Conservation (phyloP, 2,888 invertebrate species). For the Falcaria lacertinaria region DNA sequence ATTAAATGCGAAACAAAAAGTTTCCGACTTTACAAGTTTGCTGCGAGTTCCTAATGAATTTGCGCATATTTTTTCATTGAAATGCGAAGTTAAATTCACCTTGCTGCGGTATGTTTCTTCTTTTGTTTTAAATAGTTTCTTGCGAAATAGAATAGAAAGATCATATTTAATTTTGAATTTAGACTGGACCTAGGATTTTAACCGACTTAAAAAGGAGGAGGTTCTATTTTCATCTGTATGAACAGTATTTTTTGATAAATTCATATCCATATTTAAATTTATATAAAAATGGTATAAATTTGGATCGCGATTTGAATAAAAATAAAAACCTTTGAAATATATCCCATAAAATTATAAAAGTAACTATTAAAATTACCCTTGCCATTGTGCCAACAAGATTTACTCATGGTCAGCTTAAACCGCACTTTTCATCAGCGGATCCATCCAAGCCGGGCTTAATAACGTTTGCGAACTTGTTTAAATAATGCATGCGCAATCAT, state of each 20-base stretch:
- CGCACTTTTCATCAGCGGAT: conserved; percentile 17
- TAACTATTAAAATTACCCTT: conserved; percentile 6
- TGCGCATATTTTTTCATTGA: background rate
- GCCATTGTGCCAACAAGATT: conserved; percentile 12
- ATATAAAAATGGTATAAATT: too few species aligned
- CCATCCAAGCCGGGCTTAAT: conserved; percentile 13
- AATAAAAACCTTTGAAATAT: background rate
- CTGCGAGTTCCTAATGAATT: background rate
- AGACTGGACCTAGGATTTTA: too few species aligned
- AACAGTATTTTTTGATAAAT: too few species aligned
- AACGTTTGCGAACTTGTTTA: conserved; percentile 15
- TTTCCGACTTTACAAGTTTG: background rate
- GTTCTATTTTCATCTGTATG: too few species aligned
- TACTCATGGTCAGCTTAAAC: conserved; percentile 14
- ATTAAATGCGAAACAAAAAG: background rate
- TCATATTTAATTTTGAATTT: too few species aligned
- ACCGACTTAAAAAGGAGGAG: too few species aligned
- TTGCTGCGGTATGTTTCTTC: background rate
- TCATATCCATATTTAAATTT: too few species aligned
- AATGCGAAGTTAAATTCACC: background rate
- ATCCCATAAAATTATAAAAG: background rate
- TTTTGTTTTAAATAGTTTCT: background rate
- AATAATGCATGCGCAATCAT: conserved; percentile 30
- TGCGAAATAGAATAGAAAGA: too few species aligned
- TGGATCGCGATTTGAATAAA: background rate